These are phyloP conservation scores for Phenacoccus solenopsis DNA, from an alignment of 1,140 invertebrate species.

Conservation along the genomic window DNA sequence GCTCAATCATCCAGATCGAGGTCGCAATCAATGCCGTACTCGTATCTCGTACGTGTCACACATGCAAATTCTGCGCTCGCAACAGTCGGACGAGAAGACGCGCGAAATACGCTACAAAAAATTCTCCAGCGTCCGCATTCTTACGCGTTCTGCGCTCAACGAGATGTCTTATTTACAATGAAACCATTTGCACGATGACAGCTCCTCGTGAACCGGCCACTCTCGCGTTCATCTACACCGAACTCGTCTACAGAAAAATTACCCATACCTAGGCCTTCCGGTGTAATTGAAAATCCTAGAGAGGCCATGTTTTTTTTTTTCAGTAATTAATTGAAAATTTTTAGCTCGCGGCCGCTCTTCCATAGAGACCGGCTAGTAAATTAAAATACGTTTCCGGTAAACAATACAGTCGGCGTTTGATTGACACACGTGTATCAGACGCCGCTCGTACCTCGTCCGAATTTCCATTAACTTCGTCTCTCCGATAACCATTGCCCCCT, in stretches of 20 bases:
- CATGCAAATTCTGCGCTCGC: too few relatives aligned
- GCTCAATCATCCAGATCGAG: too few relatives aligned
- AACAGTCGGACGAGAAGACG: too few relatives aligned
- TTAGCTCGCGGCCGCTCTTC: not conserved
- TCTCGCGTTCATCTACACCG: too few relatives aligned
- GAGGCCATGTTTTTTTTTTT: not conserved
- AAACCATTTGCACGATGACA: not conserved
- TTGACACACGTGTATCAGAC: too few relatives aligned
- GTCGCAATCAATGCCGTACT: too few relatives aligned
- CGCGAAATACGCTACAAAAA: not conserved
- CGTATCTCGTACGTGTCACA: too few relatives aligned
- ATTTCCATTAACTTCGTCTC: not conserved
- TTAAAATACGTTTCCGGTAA: not conserved
- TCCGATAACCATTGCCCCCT: not conserved
- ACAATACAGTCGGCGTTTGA: not conserved
- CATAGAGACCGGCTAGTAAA: too few relatives aligned
- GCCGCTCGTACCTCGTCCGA: not conserved
- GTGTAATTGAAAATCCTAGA: not conserved
- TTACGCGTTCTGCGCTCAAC: not conserved
- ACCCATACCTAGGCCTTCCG: not conserved
- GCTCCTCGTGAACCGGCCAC: not conserved
- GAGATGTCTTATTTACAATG: not conserved
- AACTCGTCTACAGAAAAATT: not conserved
- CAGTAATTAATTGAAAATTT: not conserved
- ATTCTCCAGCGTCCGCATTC: not conserved